These are phyloP conservation scores for Casuarius casuarius DNA, from an alignment of 2,113 vertebrate species.

Conservation along the genomic window DNA sequence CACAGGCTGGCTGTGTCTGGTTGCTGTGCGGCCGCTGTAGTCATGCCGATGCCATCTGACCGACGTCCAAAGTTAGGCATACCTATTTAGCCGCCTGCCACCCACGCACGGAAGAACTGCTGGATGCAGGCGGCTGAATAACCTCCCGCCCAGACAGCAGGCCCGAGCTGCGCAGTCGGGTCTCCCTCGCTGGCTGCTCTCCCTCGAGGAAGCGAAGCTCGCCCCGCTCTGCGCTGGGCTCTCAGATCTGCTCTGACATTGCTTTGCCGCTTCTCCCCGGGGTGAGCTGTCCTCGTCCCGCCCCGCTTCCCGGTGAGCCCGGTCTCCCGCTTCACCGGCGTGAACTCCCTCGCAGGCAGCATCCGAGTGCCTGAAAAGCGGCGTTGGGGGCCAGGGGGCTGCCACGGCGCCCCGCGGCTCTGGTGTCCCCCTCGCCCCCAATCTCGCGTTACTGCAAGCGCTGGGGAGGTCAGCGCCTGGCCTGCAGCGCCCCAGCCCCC, in stretches of 20 bases:
- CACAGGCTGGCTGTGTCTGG: constrained; percentile 48
- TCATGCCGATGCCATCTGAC: neutral
- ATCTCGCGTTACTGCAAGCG: neutral
- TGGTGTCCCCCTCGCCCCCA: neutral
- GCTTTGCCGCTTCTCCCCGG: no score
- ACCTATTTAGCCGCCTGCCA: neutral
- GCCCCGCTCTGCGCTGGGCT: neutral
- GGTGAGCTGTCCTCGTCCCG: neutral
- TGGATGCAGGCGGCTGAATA: neutral
- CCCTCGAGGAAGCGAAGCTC: neutral
- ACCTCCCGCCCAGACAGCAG: neutral
- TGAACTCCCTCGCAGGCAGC: neutral
- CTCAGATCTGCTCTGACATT: neutral
- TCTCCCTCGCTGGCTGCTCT: neutral
- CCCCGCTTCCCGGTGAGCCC: neutral
- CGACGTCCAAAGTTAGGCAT: neutral
- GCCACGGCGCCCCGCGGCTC: neutral
- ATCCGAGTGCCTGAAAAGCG: neutral
- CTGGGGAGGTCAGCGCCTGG: no score
- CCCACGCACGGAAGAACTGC: neutral
- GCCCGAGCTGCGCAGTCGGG: neutral
- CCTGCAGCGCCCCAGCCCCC: no score
- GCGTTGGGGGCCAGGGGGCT: no score
- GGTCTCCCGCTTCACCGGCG: neutral
- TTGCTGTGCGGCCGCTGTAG: neutral